Percentiles rank a stretch among this genome's conserved stretches.
These are phyloP conservation scores for Ophioninae sp. DNA, from an alignment of 2,888 invertebrate species.

Conservation along the genomic window DNA sequence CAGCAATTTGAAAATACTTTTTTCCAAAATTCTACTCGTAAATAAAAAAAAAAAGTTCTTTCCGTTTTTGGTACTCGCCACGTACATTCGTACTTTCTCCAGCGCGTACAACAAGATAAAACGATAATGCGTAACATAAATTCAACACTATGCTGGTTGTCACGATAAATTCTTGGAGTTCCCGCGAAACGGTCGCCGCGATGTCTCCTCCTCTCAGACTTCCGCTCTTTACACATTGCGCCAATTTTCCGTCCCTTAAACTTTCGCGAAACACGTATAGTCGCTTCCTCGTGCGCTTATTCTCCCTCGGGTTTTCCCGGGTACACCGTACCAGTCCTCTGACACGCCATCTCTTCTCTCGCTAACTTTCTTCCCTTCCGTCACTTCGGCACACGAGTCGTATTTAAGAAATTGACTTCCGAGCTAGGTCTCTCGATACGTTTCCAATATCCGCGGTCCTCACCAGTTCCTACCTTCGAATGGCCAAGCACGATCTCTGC, in stretches of 20 bases:
- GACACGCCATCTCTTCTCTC: background rate
- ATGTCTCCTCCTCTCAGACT: background rate
- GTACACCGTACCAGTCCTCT: background rate
- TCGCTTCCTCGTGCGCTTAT: background rate
- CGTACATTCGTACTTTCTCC: too few relatives aligned
- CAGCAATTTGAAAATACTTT: too few relatives aligned
- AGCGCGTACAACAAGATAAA: constrained; percentile 10
- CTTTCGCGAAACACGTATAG: constrained; percentile 6
- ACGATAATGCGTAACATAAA: constrained; percentile 54
- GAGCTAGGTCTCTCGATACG: too few relatives aligned
- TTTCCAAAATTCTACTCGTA: too few relatives aligned
- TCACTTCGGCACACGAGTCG: too few relatives aligned
- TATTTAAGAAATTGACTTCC: too few relatives aligned
- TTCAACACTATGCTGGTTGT: constrained; percentile 45
- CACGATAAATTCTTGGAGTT: constrained; percentile 54
- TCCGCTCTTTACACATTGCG: constrained; percentile 16
- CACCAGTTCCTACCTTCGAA: too few relatives aligned
- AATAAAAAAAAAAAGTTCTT: too few relatives aligned
- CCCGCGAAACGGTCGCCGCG: background rate
- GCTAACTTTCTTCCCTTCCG: too few relatives aligned
- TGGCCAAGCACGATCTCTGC: too few relatives aligned
- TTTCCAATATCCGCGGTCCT: too few relatives aligned
- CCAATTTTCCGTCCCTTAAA: constrained; percentile 5
- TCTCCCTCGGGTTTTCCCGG: constrained; percentile 12
- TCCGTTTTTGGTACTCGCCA: too few relatives aligned